Conservation (phyloP, 2,113 vertebrate genomes). For the Clinocottus analis region DNA sequence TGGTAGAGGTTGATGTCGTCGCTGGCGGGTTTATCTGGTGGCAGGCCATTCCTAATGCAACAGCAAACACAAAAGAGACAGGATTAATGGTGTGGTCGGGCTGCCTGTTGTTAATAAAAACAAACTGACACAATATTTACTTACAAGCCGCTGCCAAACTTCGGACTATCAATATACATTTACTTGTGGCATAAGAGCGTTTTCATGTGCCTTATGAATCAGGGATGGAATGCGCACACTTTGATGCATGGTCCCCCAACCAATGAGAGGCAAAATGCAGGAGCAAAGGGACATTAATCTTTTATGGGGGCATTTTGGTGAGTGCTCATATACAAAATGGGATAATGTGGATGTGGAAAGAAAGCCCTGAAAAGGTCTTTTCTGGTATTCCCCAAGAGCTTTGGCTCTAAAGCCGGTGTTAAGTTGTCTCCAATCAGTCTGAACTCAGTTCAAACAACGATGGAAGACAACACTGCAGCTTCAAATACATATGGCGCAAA, state of each 20-base stretch:
- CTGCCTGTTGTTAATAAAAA: slow-evolving; percentile 84
- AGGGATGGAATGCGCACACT: slow-evolving; percentile 69
- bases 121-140: slow-evolving; percentile 85
- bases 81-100: slow-evolving; percentile 80
- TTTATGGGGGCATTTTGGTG: slow-evolving; percentile 79
- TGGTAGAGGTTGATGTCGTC: slow-evolving; percentile 99
- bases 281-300: slow-evolving; percentile 80
- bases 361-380: slow-evolving; percentile 70
- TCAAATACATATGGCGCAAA: slow-evolving; percentile 21
- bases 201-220: slow-evolving; percentile 80
- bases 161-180: slow-evolving; percentile 85
- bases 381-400: slow-evolving; percentile 53
- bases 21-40: slow-evolving; percentile 95
- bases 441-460: slow-evolving; percentile 50
- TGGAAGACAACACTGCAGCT: slow-evolving; percentile 37
- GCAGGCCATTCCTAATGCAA: slow-evolving; percentile 95
- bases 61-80: slow-evolving; percentile 86
- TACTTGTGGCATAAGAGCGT: slow-evolving; percentile 78
- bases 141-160: slow-evolving; percentile 82
- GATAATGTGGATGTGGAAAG: slow-evolving; percentile 69
- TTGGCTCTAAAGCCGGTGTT: slow-evolving; percentile 59
- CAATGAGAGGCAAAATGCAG: slow-evolving; percentile 80
- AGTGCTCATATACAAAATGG: slow-evolving; percentile 82
- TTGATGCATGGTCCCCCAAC: slow-evolving; percentile 84
- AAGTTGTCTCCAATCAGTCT: slow-evolving; percentile 57